Conservation (phyloP, 2,113 vertebrate species). For the Leiothrix lutea region DNA sequence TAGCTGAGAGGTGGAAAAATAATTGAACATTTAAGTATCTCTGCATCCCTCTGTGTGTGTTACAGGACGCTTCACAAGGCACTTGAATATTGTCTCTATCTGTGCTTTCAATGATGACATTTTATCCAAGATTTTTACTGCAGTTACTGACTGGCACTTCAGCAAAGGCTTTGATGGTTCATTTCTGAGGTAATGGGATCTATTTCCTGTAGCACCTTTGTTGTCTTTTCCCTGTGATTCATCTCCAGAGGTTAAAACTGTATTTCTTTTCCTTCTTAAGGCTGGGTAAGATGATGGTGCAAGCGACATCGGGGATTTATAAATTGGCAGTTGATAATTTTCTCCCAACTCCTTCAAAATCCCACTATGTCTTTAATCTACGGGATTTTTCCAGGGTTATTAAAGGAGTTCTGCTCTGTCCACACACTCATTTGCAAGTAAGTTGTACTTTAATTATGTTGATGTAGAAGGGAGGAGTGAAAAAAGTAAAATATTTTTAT, state of each 20-base stretch:
- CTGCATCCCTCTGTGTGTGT: not conserved
- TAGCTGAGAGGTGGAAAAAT: not conserved
- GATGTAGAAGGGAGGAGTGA: not conserved
- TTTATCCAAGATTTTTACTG: slow-evolving; percentile 86
- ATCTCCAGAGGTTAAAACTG: not conserved
- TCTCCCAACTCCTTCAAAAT: slow-evolving; percentile 92
- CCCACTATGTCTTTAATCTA: slow-evolving; percentile 93
- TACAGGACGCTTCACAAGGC: slow-evolving; percentile 88
- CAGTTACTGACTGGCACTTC: slow-evolving; percentile 91
- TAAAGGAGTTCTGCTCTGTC: slow-evolving; percentile 86
- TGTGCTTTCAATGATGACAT: slow-evolving; percentile 86
- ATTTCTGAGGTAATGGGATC: slow-evolving; percentile 79
- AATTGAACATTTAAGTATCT: not conserved
- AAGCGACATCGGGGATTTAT: slow-evolving; percentile 86
- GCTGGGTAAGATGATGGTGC: slow-evolving; percentile 85
- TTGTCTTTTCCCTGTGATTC: not conserved
- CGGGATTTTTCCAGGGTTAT: slow-evolving; percentile 90
- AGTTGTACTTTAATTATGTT: not conserved
- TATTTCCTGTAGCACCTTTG: not conserved
- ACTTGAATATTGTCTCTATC: slow-evolving; percentile 88
- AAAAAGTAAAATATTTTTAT: not conserved
- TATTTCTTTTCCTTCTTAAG: slow-evolving; percentile 65
- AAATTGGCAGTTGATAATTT: slow-evolving; percentile 84
- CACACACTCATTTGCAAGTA: slow-evolving; percentile 87
- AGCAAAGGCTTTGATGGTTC: slow-evolving; percentile 82